These are phyloP conservation scores for Nymphalis polychloros DNA, from an alignment of 2,888 invertebrate genomes.

Conservation along the genomic window DNA sequence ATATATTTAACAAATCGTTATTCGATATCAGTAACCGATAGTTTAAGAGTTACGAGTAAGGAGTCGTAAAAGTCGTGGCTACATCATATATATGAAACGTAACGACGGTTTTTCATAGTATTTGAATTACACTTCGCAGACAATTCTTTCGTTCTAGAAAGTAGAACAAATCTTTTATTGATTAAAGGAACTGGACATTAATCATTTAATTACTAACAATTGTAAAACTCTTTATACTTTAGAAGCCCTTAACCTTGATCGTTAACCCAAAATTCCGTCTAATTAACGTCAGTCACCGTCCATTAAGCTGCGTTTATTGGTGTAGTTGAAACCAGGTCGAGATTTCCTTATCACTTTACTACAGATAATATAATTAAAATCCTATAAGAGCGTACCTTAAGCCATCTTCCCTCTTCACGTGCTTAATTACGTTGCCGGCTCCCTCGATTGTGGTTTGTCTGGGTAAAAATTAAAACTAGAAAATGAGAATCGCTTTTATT, in stretches of 20 bases:
- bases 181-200: no score
- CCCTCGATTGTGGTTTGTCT: constrained; percentile 15
- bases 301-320: constrained; percentile 9
- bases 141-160: no score
- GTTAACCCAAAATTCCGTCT: constrained; percentile 14
- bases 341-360: constrained; percentile 6
- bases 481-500: constrained; percentile 33
- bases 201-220: no score
- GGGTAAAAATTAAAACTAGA: constrained; percentile 25
- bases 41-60: no score
- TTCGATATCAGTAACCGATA: no score
- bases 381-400: constrained; percentile 2
- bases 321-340: constrained; percentile 6
- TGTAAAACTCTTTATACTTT: neutral
- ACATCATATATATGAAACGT: no score
- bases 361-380: constrained; percentile 15
- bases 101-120: no score
- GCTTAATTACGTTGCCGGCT: constrained; percentile 29
- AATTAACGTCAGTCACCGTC: constrained; percentile 16
- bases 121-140: no score
- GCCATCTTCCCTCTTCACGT: constrained; percentile 3
- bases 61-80: no score
- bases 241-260: constrained; percentile 12
- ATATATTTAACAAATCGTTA: no score
- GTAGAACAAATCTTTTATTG: no score